These are phyloP conservation scores for Lepilemur septentrionalis DNA, from an alignment of 2,797 vertebrate genomes.

Conservation along the genomic window DNA sequence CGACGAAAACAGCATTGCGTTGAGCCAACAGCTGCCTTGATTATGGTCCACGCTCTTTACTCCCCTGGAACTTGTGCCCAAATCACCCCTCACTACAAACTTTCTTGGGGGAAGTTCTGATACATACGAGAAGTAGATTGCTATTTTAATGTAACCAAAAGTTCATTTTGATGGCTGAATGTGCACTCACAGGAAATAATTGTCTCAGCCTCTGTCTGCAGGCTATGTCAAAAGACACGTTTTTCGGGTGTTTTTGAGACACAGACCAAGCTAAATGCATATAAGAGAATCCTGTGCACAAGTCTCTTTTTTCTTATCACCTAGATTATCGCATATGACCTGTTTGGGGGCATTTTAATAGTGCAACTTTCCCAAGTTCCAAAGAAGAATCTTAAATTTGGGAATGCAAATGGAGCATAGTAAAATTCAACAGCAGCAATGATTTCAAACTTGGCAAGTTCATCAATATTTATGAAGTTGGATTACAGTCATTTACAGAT, in stretches of 20 bases:
- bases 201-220: not conserved
- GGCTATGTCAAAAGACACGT: not conserved
- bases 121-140: fast-evolving
- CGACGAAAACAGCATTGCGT: not conserved
- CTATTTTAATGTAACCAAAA: not conserved
- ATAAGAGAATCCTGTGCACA: not conserved
- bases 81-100: fast-evolving
- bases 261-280: too few relatives aligned
- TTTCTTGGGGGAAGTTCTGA: not conserved
- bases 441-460: not conserved
- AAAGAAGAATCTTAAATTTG: not conserved
- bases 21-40: fast-evolving
- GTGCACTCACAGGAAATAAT: not conserved
- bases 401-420: not conserved
- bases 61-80: too few relatives aligned
- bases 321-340: not conserved
- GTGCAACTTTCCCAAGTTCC: not conserved
- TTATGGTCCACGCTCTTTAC: fast-evolving
- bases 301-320: not conserved
- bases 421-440: not conserved
- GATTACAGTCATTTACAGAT: not conserved
- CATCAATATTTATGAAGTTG: conserved; percentile 46
- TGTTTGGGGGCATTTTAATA: not conserved
- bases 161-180: not conserved
- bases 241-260: not conserved